Evolutionary conservation across 1,140 invertebrate genomes (phyloP).

Genomic region (Neocloeon triangulifer): DNA sequence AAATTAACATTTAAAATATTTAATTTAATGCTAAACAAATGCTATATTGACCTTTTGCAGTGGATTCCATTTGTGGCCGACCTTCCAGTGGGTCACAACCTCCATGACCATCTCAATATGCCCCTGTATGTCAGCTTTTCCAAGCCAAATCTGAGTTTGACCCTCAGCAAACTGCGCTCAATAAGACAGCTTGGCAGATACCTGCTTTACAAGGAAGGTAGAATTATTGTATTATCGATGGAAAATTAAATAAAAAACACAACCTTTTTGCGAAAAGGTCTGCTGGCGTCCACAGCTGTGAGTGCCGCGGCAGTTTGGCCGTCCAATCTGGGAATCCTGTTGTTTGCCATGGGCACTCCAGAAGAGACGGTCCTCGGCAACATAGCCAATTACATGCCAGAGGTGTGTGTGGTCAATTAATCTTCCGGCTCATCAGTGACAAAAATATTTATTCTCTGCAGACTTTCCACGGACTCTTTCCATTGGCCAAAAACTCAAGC

Average conservation of each 20-base stretch:
- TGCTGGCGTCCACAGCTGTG: conserved; percentile 31
- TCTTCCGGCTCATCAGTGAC: not conserved
- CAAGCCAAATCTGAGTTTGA: conserved; percentile 33
- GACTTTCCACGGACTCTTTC: conserved; percentile 38
- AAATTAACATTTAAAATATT: not conserved
- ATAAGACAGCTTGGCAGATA: conserved; percentile 30
- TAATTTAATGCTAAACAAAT: not conserved
- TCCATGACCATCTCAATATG: conserved; percentile 49
- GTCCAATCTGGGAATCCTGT: conserved; percentile 25
- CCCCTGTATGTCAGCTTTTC: conserved; percentile 40
- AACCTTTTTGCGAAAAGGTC: too few relatives aligned
- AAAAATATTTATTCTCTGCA: conserved; percentile 14
- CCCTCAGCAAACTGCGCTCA: conserved; percentile 31
- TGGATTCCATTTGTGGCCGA: conserved; percentile 24
- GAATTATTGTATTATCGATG: not conserved
- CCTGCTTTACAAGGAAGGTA: conserved; percentile 30
- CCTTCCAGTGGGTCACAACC: conserved; percentile 32
- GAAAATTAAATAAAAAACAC: too few relatives aligned
- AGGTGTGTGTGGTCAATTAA: conserved; percentile 23
- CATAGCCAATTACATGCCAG: conserved; percentile 36
- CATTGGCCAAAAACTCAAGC: conserved; percentile 28
- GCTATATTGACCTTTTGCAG: conserved; percentile 4
- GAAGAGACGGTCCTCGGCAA: conserved; percentile 35
- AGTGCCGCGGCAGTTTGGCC: conserved; percentile 22
- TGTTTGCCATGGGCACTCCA: conserved; percentile 40